These are phyloP conservation scores for Engystomops pustulosus DNA, from an alignment of 2,113 vertebrate genomes.

Conservation along the genomic window DNA sequence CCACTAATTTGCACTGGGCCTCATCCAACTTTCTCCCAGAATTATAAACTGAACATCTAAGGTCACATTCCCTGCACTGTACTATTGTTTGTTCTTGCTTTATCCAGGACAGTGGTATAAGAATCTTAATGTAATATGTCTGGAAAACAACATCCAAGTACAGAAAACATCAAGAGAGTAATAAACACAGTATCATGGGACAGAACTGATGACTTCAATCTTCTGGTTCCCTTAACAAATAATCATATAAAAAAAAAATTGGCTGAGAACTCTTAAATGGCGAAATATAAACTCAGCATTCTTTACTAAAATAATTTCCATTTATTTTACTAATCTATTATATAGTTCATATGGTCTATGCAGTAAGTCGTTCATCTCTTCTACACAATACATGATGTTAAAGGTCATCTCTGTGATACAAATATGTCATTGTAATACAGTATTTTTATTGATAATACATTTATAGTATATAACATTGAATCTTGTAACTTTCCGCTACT, in stretches of 20 bases:
- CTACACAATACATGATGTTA: too few species aligned
- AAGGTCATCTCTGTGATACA: neutral
- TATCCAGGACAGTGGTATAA: constrained; percentile 6
- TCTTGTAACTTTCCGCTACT: too few species aligned
- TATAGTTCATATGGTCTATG: too few species aligned
- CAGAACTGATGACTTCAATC: neutral
- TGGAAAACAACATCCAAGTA: neutral
- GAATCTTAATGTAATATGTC: neutral
- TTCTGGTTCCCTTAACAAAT: too few species aligned
- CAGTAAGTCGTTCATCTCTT: too few species aligned
- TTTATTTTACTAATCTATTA: too few species aligned
- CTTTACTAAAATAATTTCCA: too few species aligned
- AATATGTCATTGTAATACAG: too few species aligned
- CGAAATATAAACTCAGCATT: too few species aligned
- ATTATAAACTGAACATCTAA: constrained; percentile 62
- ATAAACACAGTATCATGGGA: neutral
- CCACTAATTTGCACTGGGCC: constrained; percentile 63
- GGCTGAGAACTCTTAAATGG: too few species aligned
- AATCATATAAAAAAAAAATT: too few species aligned
- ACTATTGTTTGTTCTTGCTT: constrained; percentile 1
- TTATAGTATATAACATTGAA: neutral
- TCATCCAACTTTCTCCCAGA: constrained; percentile 57
- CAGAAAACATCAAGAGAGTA: neutral
- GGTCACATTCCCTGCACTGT: constrained; percentile 53
- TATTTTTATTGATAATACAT: too few species aligned